Base-by-base conservation (phyloP, 2,113 vertebrate species). In the Cololabis saira region DNA sequence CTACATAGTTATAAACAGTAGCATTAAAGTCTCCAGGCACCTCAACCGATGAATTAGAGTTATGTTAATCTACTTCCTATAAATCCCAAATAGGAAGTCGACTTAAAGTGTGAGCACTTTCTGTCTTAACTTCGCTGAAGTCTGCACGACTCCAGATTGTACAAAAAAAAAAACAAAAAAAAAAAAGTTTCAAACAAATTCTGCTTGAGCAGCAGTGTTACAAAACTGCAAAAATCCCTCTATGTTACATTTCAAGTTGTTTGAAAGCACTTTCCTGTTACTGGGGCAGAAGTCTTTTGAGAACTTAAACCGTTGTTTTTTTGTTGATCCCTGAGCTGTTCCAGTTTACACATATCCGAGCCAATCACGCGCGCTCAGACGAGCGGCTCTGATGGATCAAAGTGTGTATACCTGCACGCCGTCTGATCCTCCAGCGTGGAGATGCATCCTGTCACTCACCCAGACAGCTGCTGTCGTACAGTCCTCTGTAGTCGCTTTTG, bases 401-500 rank as follows among this genome's bases (percentile, higher is more conserved):
- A 78, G 78, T 0, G 30, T 12, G 9, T 22, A 58, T 70, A 69
- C 68, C 15, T 62, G 43, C 63, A 33, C 3, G 16, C 2, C 3
- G 61, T 78, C 63, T 82, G 83, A 86, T 86, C 82, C 40, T 61
- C 52, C 78, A 62, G 61, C 83, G 73, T 67, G 78, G 56, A 62
- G 64, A 5, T 37, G 76, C 77, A 73, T 73, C 59, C 78, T 80
- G 84, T 85, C 89, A 85, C 83, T 87, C 87, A 82, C 57, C 44
- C 78, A 80, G 76, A 78, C 81, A 70, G 83, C 80, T 79, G 81
- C 84, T 74, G 56, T 54, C 72, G 81, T 83, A 83, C 84, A 82
- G 80, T 83, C 81, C 54, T 78, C 76, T 88, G 78, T 74, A 83
- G 56, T 74, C 72, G 69, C 57, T 75, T 78, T 83, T 83, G 72